Evolutionary conservation across 2,888 invertebrate species (phyloP), one percentile per base, ranked within the genome.

Genomic region (Boloria selene): DNA sequence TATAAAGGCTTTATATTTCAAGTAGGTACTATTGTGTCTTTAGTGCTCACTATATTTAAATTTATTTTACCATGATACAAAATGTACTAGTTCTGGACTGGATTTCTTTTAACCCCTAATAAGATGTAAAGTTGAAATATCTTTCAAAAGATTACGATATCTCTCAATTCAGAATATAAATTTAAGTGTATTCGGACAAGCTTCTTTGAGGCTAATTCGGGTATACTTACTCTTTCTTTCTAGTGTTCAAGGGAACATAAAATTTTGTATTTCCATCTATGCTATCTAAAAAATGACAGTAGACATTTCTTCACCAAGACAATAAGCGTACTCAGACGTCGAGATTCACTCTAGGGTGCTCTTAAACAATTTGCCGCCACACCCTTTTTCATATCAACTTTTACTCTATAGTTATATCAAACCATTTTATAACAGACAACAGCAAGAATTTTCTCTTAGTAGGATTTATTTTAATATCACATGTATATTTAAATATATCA

Each of bases 311-410:
- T 73, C 74, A 74, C 75, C 75, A 74, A 76, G 79, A 80, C 83
- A 84, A 83, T 79, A 82, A 82, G 82, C 81, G 82, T 79, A 81
- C 82, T 83, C 77, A 76, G 74, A 76, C 76, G 80, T 77, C 76
- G 80, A 81, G 83, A 83, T 80, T 81, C 79, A 79, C 79, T 85
- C 76, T 72, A 84, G 82, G 75, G 80, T 79, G 74, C 83, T 83
- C 82, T 84, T 82, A 86, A 80, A 84, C 84, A 87, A 86, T 86
- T 87, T 85, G 73, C 79, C 74, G 75, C 77, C 77, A 72, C 80
- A 84, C 83, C 82, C 83, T 86, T 86, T 86, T 78, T 74, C 79
- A 84, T 84, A 85, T 84, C 78, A 81, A 85, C 83, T 84, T 83
- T 79, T 76, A 76, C 79, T 78, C 79, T 81, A 81, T 78, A 79